Evolutionary conservation across 2,797 vertebrate genomes (phyloP), one percentile per base, ranked within the genome.

Genomic region (Pseudochaenichthys georgianus): DNA sequence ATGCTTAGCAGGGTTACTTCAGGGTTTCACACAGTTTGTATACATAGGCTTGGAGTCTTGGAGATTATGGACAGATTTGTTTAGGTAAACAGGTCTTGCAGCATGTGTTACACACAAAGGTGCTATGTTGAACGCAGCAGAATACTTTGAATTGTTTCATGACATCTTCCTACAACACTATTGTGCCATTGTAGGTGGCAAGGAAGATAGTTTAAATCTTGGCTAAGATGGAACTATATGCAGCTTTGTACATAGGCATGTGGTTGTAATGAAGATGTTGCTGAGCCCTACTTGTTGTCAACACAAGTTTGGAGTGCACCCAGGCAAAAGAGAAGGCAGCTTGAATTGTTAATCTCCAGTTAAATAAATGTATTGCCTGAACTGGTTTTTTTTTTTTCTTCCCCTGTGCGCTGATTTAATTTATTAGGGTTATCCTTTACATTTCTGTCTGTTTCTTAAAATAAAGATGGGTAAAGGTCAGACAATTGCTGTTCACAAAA

Each of bases 1-100:
- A 70, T 67, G 13, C 66, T 65, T 15, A 70, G 75, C 51, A 60
- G 58, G 55, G 28, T 73, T 79, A 41, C 53, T 19, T 50, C 43
- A n/a, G 60, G 64, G 46, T 53, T 71, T 31, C 59, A 48, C 28
- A 60, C 43, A 52, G 61, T 43, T 45, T 71, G 19, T 46, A 31
- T 38, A 38, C 23, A 46, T 42, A 7, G 51, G 58, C 47, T 55
- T n/a, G 34, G 34, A 59, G 51, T 58, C 47, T 55, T n/a, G 34
- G 34, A 59, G 42, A 70, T 45, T 15, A 11, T 62, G 34, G 53
- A n/a, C 46, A 13, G 10, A 74, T 3, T 46, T 65, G 8, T 65
- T 51, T 5, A 60, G 13, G 17, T 42, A 41, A 48, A 34, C 19
- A 34, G 17, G 10, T 1, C n/a, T 47, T 10, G 28, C 53, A 57